Percentiles rank a stretch among this genome's conserved stretches.
Conservation (phyloP, 2,113 vertebrate genomes). For the Tetraodon nigroviridis region DNA sequence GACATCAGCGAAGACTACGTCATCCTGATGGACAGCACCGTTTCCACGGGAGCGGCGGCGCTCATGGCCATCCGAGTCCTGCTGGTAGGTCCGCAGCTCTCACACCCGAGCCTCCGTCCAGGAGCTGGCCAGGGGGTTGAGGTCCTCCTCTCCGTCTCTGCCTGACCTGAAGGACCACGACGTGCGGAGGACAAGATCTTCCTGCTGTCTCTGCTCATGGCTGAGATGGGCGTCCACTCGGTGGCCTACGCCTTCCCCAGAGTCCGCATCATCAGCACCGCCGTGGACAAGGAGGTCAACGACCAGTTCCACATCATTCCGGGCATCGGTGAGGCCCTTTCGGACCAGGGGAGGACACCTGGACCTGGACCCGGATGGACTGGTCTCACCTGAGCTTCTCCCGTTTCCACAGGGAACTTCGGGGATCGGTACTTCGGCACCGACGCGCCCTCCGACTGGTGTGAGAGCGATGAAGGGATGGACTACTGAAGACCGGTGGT, state of each 20-base stretch:
- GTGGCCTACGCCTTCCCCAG: slow-evolving; percentile 89
- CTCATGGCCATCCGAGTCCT: slow-evolving; percentile 87
- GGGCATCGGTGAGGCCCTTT: slow-evolving; percentile 80
- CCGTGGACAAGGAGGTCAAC: slow-evolving; percentile 86
- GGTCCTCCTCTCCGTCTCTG: neutral
- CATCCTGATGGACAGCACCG: slow-evolving; percentile 91
- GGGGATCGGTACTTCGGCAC: slow-evolving; percentile 90
- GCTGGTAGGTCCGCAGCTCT: slow-evolving; percentile 67
- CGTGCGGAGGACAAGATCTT: slow-evolving; percentile 89
- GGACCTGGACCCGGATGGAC: too few relatives aligned
- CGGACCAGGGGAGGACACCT: too few relatives aligned
- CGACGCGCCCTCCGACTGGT: slow-evolving; percentile 77
- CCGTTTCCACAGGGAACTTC: slow-evolving; percentile 79
- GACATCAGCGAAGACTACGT: slow-evolving; percentile 91
- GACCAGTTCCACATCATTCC: slow-evolving; percentile 91
- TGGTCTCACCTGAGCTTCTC: neutral
- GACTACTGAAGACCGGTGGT: slow-evolving; percentile 68
- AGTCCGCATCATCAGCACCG: slow-evolving; percentile 87
- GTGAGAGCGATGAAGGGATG: slow-evolving; percentile 78
- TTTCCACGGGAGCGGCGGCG: slow-evolving; percentile 85
- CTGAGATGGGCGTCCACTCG: slow-evolving; percentile 87
- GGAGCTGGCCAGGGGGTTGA: too few relatives aligned
- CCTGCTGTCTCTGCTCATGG: slow-evolving; percentile 86
- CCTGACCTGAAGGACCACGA: slow-evolving; percentile 81
- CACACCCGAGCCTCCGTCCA: too few relatives aligned